Percentiles rank a stretch among this genome's conserved stretches.
These are phyloP conservation scores for Aphodius sticticus DNA, from an alignment of 2,888 invertebrate species.

Conservation along the genomic window DNA sequence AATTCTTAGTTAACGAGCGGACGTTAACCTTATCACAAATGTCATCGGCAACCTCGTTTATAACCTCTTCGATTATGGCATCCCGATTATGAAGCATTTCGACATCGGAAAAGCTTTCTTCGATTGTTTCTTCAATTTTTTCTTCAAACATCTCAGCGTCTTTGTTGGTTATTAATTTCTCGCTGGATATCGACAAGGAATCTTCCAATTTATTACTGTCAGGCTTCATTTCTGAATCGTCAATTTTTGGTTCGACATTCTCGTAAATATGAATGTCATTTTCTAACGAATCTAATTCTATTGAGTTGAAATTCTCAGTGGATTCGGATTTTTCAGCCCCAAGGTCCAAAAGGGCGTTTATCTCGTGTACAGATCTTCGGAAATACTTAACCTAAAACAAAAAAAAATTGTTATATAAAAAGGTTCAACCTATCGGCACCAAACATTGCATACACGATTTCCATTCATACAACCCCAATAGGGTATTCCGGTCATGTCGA, in stretches of 20 bases:
- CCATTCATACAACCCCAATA: too few relatives aligned
- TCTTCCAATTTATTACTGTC: too few relatives aligned
- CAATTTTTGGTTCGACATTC: constrained; percentile 33
- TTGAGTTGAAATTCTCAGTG: constrained; percentile 20
- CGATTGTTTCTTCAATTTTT: background rate
- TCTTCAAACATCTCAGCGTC: constrained; percentile 46
- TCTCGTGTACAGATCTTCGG: constrained; percentile 76
- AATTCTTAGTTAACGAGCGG: constrained; percentile 51
- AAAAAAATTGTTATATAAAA: background rate
- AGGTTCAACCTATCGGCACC: too few relatives aligned
- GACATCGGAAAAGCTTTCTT: background rate
- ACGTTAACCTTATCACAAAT: constrained; percentile 41
- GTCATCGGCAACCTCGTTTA: constrained; percentile 37
- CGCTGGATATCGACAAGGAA: background rate
- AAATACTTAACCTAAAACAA: constrained; percentile 70
- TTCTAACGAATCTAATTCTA: constrained; percentile 44
- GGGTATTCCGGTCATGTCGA: too few relatives aligned
- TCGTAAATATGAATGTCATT: constrained; percentile 41
- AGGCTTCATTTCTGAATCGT: constrained; percentile 7
- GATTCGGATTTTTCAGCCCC: constrained; percentile 48
- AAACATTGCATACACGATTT: too few relatives aligned
- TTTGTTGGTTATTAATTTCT: background rate
- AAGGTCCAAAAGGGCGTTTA: constrained; percentile 67
- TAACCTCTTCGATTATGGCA: constrained; percentile 44
- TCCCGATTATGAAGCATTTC: constrained; percentile 25